Evolutionary conservation across 2,797 vertebrate species (phyloP).

Genomic region (Sardinella longiceps): DNA sequence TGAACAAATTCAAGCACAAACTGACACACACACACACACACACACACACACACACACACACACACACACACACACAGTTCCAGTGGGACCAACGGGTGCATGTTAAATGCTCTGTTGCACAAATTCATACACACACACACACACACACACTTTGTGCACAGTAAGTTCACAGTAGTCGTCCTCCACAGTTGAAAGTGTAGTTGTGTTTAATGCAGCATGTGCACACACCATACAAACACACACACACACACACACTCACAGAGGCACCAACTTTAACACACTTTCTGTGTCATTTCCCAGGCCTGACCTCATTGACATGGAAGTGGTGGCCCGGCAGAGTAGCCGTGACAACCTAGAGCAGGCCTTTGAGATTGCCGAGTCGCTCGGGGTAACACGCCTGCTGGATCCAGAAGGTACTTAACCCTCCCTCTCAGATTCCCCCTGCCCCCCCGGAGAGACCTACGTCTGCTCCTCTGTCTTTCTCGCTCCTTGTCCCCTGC

Average conservation of each 20-base stretch:
- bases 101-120: no score
- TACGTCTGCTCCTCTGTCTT: background rate
- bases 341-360: slow-evolving; percentile 97
- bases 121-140: no score
- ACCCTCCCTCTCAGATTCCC: background rate
- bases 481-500: background rate
- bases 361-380: slow-evolving; percentile 96
- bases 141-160: no score
- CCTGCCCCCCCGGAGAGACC: background rate
- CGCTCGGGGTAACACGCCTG: slow-evolving; percentile 91
- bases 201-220: no score
- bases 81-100: no score
- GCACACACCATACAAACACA: background rate
- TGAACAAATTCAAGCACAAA: background rate
- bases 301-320: slow-evolving; percentile 97
- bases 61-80: background rate
- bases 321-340: slow-evolving; percentile 87
- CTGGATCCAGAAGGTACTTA: slow-evolving; percentile 92
- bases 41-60: background rate
- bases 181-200: no score
- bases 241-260: background rate
- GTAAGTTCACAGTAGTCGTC: no score
- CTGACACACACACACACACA: background rate
- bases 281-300: slow-evolving; percentile 65
- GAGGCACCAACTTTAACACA: background rate